Conservation (phyloP, 2,888 invertebrate species). For the Macaria liturata region DNA sequence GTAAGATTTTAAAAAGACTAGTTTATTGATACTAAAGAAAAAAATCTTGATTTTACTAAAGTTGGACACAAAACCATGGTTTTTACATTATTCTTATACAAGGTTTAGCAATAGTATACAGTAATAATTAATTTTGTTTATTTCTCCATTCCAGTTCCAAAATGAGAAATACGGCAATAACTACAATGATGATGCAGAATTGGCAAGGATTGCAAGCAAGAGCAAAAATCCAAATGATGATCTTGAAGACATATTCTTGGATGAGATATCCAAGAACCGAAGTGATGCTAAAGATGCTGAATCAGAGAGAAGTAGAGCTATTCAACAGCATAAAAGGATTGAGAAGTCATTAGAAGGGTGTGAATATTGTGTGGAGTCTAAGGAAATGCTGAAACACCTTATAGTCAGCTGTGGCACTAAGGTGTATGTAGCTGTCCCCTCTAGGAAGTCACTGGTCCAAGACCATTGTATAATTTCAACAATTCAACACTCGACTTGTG, state of each 20-base stretch:
- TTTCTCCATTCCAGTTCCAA: slow-evolving; percentile 84
- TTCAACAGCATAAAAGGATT: slow-evolving; percentile 88
- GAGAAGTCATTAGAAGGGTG: slow-evolving; percentile 91
- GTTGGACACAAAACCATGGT: no score
- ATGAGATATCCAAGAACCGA: slow-evolving; percentile 87
- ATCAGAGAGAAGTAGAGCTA: slow-evolving; percentile 85
- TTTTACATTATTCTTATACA: no score
- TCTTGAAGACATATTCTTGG: slow-evolving; percentile 93
- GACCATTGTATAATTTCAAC: slow-evolving; percentile 95
- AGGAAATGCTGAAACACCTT: slow-evolving; percentile 91
- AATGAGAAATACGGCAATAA: slow-evolving; percentile 91
- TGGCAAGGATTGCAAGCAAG: slow-evolving; percentile 88
- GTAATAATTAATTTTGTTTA: slow-evolving; percentile 1
- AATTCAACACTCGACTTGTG: slow-evolving; percentile 90
- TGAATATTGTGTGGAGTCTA: slow-evolving; percentile 91
- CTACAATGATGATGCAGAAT: slow-evolving; percentile 91
- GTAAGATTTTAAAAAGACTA: no score
- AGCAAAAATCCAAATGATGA: slow-evolving; percentile 87
- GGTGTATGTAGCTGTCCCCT: slow-evolving; percentile 93
- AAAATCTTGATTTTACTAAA: no score
- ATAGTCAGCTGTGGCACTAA: slow-evolving; percentile 91
- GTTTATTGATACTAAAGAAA: no score
- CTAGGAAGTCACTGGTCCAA: slow-evolving; percentile 89
- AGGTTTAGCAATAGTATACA: no score
- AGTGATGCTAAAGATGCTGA: slow-evolving; percentile 84